Evolutionary conservation across 2,113 vertebrate species (phyloP), one percentile per base, ranked within the genome.

Genomic region (Lepus europaeus): DNA sequence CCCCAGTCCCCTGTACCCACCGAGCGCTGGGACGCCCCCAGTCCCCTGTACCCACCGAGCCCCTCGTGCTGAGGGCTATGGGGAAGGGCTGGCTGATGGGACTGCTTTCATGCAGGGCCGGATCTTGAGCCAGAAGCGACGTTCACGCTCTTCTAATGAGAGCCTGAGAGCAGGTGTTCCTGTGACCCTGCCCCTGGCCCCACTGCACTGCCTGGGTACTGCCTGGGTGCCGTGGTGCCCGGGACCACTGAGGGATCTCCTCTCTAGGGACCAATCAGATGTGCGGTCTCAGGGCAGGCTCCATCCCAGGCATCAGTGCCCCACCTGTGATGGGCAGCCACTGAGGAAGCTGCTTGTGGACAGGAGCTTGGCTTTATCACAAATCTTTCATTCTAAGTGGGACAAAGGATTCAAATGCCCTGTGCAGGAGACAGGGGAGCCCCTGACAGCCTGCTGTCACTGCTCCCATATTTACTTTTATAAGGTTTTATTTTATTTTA

Each of bases 271-370:
- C 68, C 78, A 61, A 82, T 0, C 17, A 31, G 76, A 29, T 31
- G 10, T 64, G 64, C 29, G 66, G 1, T 56, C 64, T 5, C 11
- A 9, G 31, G 17, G 76, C 56, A 49, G 90, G 23, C 5, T 51
- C 27, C 45, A 10, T 27, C 7, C 33, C 3, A 2, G 59, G 1
- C 27, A 19, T 56, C 45, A 13, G 13, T 10, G n/a, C 72, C 77
- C 94, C 39, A 84, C 90, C 9, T 73, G 66, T 69, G 51, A 0
- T 2, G 76, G 49, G 84, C 25, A 17, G 91, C 92, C 59, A 69
- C 80, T 92, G 95, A 88, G 85, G 64, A 95, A 93, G 79, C 93
- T 89, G 90, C 87, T 91, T 96, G 82, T n/a, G n/a, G 90, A 84
- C 72, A 90, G 2, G 12, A 87, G 29, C 39, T 74, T 49, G 70